Percentiles rank a stretch among this genome's conserved stretches.
These are phyloP conservation scores for Leucoma salicis DNA, from an alignment of 2,888 invertebrate genomes.

Conservation along the genomic window DNA sequence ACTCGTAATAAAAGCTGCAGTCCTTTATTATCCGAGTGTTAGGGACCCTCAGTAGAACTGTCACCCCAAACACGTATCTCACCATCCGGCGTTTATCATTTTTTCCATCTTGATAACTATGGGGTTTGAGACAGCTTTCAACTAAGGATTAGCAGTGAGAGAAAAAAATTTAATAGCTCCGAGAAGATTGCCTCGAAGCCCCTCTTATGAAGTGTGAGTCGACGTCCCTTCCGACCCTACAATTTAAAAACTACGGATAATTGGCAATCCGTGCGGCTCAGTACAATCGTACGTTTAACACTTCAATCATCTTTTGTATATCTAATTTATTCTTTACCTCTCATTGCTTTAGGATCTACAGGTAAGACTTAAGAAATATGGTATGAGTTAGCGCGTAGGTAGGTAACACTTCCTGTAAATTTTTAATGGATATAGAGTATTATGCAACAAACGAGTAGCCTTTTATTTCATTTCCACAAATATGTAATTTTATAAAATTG, in stretches of 20 bases:
- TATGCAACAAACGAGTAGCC: no score
- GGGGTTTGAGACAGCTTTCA: slow-evolving; percentile 69
- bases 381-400: no score
- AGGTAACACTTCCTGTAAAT: no score
- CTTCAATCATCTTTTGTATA: no score
- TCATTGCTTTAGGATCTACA: no score
- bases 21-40: slow-evolving; percentile 38
- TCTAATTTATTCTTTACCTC: no score
- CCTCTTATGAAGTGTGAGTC: slow-evolving; percentile 40
- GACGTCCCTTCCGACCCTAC: slow-evolving; percentile 15
- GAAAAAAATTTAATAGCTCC: slow-evolving; percentile 68
- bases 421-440: no score
- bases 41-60: slow-evolving; percentile 47
- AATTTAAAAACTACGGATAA: slow-evolving; percentile 26
- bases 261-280: slow-evolving; percentile 16
- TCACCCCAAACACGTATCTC: slow-evolving; percentile 50
- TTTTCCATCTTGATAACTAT: slow-evolving; percentile 63
- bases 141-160: slow-evolving; percentile 61
- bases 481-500: no score
- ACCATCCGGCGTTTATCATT: slow-evolving; percentile 59
- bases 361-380: no score
- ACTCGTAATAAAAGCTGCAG: slow-evolving; percentile 38
- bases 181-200: slow-evolving; percentile 48
- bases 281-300: slow-evolving; percentile 14
- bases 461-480: no score